These are phyloP conservation scores for Rhinogobio ventralis DNA, from an alignment of 2,797 vertebrate genomes.

Conservation along the genomic window DNA sequence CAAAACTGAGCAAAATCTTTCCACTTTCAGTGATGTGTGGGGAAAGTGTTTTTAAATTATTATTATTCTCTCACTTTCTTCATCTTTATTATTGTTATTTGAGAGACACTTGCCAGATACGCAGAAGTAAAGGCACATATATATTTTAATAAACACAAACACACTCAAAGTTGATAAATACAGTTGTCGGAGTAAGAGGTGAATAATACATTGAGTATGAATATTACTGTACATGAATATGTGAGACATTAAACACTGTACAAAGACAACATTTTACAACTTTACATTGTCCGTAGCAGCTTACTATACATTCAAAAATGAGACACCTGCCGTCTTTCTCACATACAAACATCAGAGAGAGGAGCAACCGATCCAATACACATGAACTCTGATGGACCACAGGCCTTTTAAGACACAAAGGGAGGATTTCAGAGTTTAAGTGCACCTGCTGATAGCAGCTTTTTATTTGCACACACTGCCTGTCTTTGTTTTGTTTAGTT, in stretches of 20 bases:
- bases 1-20: background rate
- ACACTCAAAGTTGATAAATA: constrained; percentile 56
- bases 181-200: constrained; percentile 48
- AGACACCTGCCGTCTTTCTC: constrained; percentile 25
- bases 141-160: constrained; percentile 52
- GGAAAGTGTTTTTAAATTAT: background rate
- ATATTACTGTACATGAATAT: constrained; percentile 49
- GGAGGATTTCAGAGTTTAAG: background rate
- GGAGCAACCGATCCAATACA: background rate
- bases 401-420: constrained; percentile 5
- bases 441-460: background rate
- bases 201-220: constrained; percentile 59
- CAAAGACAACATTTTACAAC: constrained; percentile 58
- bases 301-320: constrained; percentile 61
- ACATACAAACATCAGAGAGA: constrained; percentile 29
- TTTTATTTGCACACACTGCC: background rate
- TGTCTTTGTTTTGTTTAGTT: background rate
- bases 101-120: constrained; percentile 40
- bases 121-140: constrained; percentile 54
- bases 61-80: background rate
- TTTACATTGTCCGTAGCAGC: constrained; percentile 60
- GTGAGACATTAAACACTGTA: constrained; percentile 51
- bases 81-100: constrained; percentile 46
- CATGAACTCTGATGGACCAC: background rate
- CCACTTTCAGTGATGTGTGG: background rate